Percentiles rank a stretch among this genome's conserved stretches.
phyloP scores from a whole-genome alignment of 2,113 vertebrate species.

The Python bivittatus region DNA sequence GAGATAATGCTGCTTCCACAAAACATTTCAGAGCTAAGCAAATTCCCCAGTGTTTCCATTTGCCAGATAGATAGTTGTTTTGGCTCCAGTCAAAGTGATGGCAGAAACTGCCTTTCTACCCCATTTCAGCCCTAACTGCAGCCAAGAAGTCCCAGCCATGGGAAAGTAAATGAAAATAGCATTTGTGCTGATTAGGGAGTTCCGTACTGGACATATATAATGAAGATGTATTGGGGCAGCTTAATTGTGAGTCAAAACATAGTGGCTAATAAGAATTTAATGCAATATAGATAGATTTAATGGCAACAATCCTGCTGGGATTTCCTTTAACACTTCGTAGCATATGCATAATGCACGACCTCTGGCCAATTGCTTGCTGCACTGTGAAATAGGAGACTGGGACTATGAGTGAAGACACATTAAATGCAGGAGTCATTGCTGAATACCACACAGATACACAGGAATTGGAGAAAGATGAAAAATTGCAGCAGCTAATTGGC shows the following conservation, averaged over 20 bases:
- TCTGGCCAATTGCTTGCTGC: constrained; percentile 36
- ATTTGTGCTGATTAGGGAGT: constrained; percentile 50
- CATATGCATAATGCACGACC: constrained; percentile 53
- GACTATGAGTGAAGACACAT: constrained; percentile 9
- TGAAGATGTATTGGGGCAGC: constrained; percentile 49
- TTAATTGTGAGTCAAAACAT: constrained; percentile 59
- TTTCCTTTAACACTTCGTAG: constrained; percentile 53
- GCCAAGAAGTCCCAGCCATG: constrained; percentile 31
- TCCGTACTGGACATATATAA: constrained; percentile 51
- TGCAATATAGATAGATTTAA: constrained; percentile 69
- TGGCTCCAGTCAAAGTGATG: constrained; percentile 1
- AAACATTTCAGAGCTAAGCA: not conserved
- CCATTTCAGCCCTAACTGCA: not conserved
- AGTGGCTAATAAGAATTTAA: constrained; percentile 60
- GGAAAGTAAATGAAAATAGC: constrained; percentile 41
- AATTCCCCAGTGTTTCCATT: not conserved
- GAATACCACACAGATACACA: constrained; percentile 2
- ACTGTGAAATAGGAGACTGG: constrained; percentile 32
- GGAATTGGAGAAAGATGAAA: constrained; percentile 29
- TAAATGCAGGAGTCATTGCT: constrained; percentile 22
- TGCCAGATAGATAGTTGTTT: not conserved
- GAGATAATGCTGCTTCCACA: not conserved
- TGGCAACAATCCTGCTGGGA: constrained; percentile 52
- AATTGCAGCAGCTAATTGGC: not conserved
- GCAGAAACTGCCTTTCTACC: constrained; percentile 26